Evolutionary conservation across 1,140 invertebrate genomes (phyloP).

Genomic region (Micrasema minimum): DNA sequence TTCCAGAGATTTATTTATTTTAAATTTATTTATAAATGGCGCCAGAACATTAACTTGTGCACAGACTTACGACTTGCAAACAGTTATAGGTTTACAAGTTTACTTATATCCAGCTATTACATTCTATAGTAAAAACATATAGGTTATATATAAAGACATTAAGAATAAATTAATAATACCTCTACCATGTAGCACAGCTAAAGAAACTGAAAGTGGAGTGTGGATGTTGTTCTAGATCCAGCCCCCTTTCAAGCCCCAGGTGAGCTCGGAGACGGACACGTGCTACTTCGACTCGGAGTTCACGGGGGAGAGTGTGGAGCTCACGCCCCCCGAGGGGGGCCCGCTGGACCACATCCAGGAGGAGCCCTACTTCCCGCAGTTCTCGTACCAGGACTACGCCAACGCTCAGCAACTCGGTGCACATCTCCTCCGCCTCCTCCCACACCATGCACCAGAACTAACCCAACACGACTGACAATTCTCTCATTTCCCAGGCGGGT

Average conservation of each 20-base stretch:
- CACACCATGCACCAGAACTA: slow-evolving; percentile 51
- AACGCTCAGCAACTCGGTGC: slow-evolving; percentile 63
- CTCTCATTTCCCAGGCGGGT: too few relatives aligned
- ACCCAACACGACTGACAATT: neutral
- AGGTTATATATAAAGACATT: too few relatives aligned
- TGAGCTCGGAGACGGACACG: slow-evolving; percentile 95
- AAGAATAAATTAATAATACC: too few relatives aligned
- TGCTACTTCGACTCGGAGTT: slow-evolving; percentile 98
- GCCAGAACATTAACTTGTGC: too few relatives aligned
- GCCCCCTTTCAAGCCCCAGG: slow-evolving; percentile 96
- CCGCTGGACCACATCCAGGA: slow-evolving; percentile 70
- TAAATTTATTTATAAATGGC: too few relatives aligned
- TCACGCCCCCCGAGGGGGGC: slow-evolving; percentile 89
- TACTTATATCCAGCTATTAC: too few relatives aligned
- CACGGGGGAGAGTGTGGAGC: slow-evolving; percentile 95
- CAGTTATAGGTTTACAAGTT: too few relatives aligned
- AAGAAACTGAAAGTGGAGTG: too few relatives aligned
- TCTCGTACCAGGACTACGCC: slow-evolving; percentile 74
- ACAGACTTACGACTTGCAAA: too few relatives aligned
- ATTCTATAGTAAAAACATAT: too few relatives aligned
- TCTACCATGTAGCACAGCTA: too few relatives aligned
- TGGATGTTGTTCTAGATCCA: slow-evolving; percentile 76
- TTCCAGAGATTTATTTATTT: too few relatives aligned
- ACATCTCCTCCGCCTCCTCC: slow-evolving; percentile 55
- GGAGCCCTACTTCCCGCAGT: slow-evolving; percentile 75